phyloP scores from a whole-genome alignment of 2,797 vertebrate species.

The Alosa sapidissima region DNA sequence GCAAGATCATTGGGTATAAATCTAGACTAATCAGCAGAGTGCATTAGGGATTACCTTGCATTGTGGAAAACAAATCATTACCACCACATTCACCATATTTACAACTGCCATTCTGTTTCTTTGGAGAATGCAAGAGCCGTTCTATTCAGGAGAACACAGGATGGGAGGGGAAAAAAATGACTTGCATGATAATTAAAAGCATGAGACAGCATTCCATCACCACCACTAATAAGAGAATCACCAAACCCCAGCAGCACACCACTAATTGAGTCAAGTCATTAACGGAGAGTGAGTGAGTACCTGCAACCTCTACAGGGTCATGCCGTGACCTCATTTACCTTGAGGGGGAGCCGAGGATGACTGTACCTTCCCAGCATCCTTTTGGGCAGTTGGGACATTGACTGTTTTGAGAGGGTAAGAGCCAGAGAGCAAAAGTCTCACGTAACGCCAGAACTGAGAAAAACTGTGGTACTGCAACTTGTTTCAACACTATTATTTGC shows the following conservation, averaged over 20 bases:
- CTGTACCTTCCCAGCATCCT: slow-evolving; percentile 64
- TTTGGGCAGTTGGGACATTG: slow-evolving; percentile 56
- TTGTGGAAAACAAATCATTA: not conserved
- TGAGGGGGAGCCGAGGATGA: slow-evolving; percentile 46
- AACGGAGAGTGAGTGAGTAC: not conserved
- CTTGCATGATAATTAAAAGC: not conserved
- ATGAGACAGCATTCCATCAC: slow-evolving; percentile 14
- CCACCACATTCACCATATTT: not conserved
- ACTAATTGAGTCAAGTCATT: slow-evolving; percentile 22
- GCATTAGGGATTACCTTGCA: not conserved
- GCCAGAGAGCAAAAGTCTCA: slow-evolving; percentile 3
- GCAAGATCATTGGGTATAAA: not conserved
- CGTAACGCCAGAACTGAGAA: not conserved
- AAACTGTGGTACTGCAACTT: not conserved
- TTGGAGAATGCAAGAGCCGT: slow-evolving; percentile 3
- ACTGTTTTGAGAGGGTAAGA: slow-evolving; percentile 66
- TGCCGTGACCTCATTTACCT: slow-evolving; percentile 60
- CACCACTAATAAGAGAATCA: not conserved
- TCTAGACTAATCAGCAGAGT: not conserved
- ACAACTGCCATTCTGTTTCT: not conserved
- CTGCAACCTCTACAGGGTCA: not conserved
- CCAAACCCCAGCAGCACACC: not conserved
- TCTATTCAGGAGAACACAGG: not conserved
- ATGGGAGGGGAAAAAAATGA: not conserved
- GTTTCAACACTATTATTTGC: not conserved